phyloP scores from a whole-genome alignment of 2,888 invertebrate genomes.

The Zaprionus bogoriensis region DNA sequence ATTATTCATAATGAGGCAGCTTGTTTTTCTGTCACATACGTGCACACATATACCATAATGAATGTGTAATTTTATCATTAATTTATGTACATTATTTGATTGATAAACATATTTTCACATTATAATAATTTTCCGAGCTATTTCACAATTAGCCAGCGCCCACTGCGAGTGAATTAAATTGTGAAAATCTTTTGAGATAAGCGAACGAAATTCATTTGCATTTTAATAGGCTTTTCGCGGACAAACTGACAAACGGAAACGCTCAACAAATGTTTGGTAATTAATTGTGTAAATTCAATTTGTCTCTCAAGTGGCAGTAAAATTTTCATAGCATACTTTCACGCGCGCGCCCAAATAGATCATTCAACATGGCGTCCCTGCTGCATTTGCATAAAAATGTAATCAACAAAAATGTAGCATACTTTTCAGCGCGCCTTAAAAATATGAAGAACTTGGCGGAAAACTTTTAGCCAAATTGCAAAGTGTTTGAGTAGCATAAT shows the following conservation, averaged over 20 bases:
- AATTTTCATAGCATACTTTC: conserved; percentile 19
- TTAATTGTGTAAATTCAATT: conserved; percentile 5
- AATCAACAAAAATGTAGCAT: conserved; percentile 32
- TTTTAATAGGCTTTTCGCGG: too few species aligned
- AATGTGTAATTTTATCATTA: conserved; percentile 42
- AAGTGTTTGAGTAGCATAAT: conserved; percentile 21
- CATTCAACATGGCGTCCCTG: conserved; percentile 32
- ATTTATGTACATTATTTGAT: conserved; percentile 28
- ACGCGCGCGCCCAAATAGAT: conserved; percentile 13
- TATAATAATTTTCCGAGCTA: conserved; percentile 25
- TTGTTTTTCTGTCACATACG: background rate
- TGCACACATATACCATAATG: conserved; percentile 20
- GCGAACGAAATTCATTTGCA: conserved; percentile 39
- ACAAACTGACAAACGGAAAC: conserved; percentile 5
- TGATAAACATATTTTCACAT: conserved; percentile 35
- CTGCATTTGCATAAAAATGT: conserved; percentile 30
- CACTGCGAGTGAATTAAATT: conserved; percentile 11
- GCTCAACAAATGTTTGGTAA: conserved; percentile 3
- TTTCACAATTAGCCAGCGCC: conserved; percentile 23
- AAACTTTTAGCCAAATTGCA: conserved; percentile 32
- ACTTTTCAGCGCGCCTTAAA: conserved; percentile 28
- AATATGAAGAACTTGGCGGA: background rate
- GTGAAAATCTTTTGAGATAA: background rate
- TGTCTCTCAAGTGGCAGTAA: background rate
- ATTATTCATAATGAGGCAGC: background rate